Base-by-base conservation (phyloP, 1,140 invertebrate species). In the Catajapyx aquilonaris region DNA sequence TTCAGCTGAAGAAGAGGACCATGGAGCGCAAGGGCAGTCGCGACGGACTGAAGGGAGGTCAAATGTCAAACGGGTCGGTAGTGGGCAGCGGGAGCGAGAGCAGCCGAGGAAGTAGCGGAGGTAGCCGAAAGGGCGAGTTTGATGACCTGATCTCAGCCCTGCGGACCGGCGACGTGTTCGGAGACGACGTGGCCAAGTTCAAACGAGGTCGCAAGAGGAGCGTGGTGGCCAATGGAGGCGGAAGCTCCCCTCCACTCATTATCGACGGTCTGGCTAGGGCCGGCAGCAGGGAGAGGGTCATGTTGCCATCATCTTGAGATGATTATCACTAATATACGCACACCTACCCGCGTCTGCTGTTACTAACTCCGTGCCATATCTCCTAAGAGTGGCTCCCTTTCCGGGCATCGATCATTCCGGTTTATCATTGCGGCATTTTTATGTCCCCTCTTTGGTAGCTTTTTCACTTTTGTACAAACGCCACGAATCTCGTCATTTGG, bases 81-180 rank as follows among this genome's bases (percentile, higher is more conserved):
- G 66, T 40, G 65, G 65, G 2, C 63, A 40, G 37, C 41, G 46
- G 48, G 36, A 52, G 39, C 46, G 44, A 37, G 50, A 39, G 42
- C 11, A 34, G 33, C 18, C 41, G 5, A 21, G 40, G 3, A 43
- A 46, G 43, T 25, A 50, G 54, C 30, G 38, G 22, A 33, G 45
- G 54, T 18, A 61, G 65, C 36, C 71, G 72, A 40, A 77, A 84
- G 48, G 79, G 81, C 40, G 91, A 97, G 61, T 97, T 97, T 60
- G 91, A 97, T 53, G 88, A 95, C 58, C 61, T 97, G 20, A 96
- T 97, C 48, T 94, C 86, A 2, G 91, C 91, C 0, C 58, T 97
- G 13, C 62, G 90, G 48, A 94, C 88, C 1, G 93, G 91, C 0
- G 91, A 96, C 52, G 87, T 96, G 0, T 97, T 96, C 53, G 87